phyloP scores from a whole-genome alignment of 2,113 vertebrate genomes.

The Ameiurus melas region DNA sequence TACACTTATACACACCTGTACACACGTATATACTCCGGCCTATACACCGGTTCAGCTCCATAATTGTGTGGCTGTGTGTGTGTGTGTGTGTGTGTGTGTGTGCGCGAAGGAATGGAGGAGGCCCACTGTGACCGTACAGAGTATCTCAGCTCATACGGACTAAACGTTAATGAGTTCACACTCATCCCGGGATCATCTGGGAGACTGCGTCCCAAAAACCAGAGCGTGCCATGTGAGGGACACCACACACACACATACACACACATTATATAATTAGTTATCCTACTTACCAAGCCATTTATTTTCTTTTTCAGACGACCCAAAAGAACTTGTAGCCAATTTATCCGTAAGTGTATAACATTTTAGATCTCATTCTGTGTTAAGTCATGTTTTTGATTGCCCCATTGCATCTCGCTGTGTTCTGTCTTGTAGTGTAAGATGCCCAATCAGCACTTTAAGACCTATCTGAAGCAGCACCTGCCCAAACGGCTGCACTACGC shows the following conservation, averaged over 20 bases:
- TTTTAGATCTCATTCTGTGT: not conserved
- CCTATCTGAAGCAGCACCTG: conserved; percentile 92
- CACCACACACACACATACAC: not conserved
- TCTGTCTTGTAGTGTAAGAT: conserved; percentile 85
- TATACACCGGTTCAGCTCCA: not conserved
- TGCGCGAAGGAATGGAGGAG: conserved; percentile 90
- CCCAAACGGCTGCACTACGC: conserved; percentile 96
- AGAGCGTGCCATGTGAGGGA: conserved; percentile 68
- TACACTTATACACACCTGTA: too few relatives aligned
- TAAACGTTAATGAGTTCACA: conserved; percentile 86
- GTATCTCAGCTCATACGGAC: conserved; percentile 88
- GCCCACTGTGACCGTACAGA: conserved; percentile 91
- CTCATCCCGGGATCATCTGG: conserved; percentile 91
- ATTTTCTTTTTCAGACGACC: conserved; percentile 80
- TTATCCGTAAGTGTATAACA: conserved; percentile 84
- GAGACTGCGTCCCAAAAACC: conserved; percentile 83
- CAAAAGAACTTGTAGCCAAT: conserved; percentile 87
- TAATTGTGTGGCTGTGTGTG: not conserved
- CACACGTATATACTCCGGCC: not conserved
- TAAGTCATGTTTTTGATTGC: not conserved
- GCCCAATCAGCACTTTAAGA: conserved; percentile 92
- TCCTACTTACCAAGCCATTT: not conserved
- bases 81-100: conserved; percentile 24
- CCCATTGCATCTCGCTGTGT: not conserved
- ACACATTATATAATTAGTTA: not conserved